phyloP scores from a whole-genome alignment of 2,888 invertebrate species.

The Parthenolecanium corni region DNA sequence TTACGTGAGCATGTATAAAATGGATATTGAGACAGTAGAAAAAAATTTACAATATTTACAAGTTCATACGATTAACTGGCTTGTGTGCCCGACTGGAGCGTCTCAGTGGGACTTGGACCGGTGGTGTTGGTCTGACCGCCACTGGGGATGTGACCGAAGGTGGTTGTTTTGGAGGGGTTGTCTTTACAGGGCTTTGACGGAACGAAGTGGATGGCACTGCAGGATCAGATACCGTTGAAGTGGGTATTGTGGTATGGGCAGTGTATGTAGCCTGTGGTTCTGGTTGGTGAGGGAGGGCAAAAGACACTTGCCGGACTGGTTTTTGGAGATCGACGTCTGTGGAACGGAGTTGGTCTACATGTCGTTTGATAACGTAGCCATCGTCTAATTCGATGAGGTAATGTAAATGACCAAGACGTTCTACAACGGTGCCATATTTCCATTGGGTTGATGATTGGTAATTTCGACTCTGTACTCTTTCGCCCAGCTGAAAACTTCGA shows the following conservation, averaged over 20 bases:
- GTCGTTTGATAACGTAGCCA: slow-evolving; percentile 31
- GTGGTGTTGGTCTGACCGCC: not conserved
- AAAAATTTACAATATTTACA: not conserved
- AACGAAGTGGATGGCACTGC: too few relatives aligned
- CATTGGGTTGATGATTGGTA: slow-evolving; percentile 24
- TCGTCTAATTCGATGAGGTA: slow-evolving; percentile 31
- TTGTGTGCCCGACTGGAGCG: not conserved
- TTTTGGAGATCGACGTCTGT: not conserved
- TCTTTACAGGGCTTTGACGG: too few relatives aligned
- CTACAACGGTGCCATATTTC: slow-evolving; percentile 29
- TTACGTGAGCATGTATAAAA: not conserved
- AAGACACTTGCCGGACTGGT: too few relatives aligned
- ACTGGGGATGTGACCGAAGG: not conserved
- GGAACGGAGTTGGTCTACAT: slow-evolving; percentile 29
- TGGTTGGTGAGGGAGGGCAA: too few relatives aligned
- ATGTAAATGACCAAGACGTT: slow-evolving; percentile 29
- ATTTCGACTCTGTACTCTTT: slow-evolving; percentile 25
- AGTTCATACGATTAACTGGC: not conserved
- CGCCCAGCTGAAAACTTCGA: not conserved
- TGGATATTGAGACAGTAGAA: not conserved
- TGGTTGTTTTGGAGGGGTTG: too few relatives aligned
- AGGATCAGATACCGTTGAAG: too few relatives aligned
- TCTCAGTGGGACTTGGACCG: not conserved
- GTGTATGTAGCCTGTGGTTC: too few relatives aligned
- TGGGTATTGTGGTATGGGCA: too few relatives aligned